Evolutionary conservation across 2,113 vertebrate species (phyloP).

Genomic region (Saccopteryx leptura): DNA sequence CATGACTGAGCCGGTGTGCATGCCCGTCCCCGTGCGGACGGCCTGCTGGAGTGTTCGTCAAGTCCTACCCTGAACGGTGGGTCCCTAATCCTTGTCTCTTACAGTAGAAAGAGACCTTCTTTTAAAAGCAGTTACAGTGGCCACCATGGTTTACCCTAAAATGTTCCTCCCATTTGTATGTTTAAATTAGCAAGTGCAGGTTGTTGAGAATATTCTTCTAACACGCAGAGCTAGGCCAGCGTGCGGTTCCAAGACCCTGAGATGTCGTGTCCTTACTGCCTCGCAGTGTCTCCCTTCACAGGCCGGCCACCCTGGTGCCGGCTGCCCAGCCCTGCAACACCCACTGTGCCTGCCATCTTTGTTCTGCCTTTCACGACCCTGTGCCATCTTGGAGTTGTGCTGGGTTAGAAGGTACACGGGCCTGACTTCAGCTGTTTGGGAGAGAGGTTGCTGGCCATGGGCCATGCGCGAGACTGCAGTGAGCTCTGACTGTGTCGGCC

Average conservation of each 20-base stretch:
- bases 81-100: neutral
- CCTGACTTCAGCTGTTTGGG: neutral
- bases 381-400: neutral
- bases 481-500: neutral
- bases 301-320: too few relatives aligned
- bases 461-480: fast-evolving
- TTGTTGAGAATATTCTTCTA: neutral
- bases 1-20: fast-evolving
- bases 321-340: fast-evolving
- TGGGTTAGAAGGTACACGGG: too few relatives aligned
- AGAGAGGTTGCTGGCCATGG: fast-evolving
- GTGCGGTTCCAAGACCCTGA: fast-evolving
- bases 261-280: fast-evolving
- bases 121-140: neutral
- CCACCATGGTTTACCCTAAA: neutral
- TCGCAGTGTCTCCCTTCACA: fast-evolving
- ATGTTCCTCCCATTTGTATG: neutral
- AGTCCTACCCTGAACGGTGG: fast-evolving
- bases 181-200: neutral
- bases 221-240: neutral
- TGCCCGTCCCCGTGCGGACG: neutral
- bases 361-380: neutral
- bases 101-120: neutral
- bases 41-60: neutral
- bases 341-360: neutral